Percentiles rank a stretch among this genome's conserved stretches.
These are phyloP conservation scores for Chymomyza costata DNA, from an alignment of 1,140 invertebrate genomes.

Conservation along the genomic window DNA sequence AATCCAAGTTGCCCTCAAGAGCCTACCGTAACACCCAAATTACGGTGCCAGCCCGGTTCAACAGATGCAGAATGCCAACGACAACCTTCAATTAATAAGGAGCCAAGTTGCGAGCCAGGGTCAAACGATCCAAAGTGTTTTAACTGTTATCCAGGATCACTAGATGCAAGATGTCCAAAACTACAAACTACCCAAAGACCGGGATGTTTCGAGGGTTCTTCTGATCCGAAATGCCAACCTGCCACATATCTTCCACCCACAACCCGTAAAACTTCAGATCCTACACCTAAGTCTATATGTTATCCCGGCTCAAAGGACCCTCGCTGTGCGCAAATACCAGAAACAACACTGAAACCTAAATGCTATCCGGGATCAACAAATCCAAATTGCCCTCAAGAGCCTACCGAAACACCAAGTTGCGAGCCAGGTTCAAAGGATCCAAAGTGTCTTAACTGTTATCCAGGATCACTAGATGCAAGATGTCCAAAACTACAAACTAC, in stretches of 20 bases:
- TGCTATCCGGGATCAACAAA: conserved; percentile 77
- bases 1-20: too few relatives aligned
- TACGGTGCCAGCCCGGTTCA: too few relatives aligned
- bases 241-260: conserved; percentile 38
- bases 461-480: too few relatives aligned
- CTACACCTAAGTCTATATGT: conserved; percentile 55
- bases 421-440: conserved; percentile 33
- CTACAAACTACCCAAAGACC: conserved; percentile 27
- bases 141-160: conserved; percentile 68
- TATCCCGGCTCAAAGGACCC: conserved; percentile 76
- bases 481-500: too few relatives aligned
- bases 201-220: conserved; percentile 58
- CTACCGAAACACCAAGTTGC: conserved; percentile 36
- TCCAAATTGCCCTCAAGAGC: conserved; percentile 57
- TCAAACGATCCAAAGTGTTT: too few relatives aligned
- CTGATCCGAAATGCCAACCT: conserved; percentile 75
- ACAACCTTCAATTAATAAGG: too few relatives aligned
- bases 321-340: conserved; percentile 48
- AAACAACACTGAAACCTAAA: conserved; percentile 41
- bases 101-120: too few relatives aligned
- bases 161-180: conserved; percentile 67
- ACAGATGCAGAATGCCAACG: too few relatives aligned
- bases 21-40: too few relatives aligned
- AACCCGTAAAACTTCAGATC: conserved; percentile 25
- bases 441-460: too few relatives aligned